Percentiles rank a stretch among this genome's conserved stretches.
phyloP scores from a whole-genome alignment of 2,113 vertebrate species.

The Scomber japonicus region DNA sequence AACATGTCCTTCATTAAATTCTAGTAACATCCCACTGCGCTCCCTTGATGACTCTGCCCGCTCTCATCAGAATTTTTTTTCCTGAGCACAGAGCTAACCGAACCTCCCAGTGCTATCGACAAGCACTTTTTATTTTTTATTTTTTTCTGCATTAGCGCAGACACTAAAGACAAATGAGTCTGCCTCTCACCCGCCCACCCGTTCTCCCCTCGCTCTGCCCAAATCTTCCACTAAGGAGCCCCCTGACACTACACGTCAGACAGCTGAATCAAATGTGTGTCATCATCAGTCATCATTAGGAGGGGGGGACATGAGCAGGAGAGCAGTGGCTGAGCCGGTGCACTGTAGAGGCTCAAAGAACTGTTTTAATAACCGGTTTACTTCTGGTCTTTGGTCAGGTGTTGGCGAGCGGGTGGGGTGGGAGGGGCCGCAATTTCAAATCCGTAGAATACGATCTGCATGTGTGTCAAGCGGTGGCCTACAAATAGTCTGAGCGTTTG shows the following conservation, averaged over 20 bases:
- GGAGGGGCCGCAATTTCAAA: not conserved
- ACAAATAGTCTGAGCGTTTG: not conserved
- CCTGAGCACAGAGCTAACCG: slow-evolving; percentile 40
- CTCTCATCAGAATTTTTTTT: slow-evolving; percentile 66
- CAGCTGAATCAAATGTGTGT: slow-evolving; percentile 69
- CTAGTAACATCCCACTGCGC: slow-evolving; percentile 68
- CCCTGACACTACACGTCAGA: slow-evolving; percentile 69
- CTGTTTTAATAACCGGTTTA: not conserved
- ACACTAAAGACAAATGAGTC: slow-evolving; percentile 70
- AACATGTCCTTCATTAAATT: slow-evolving; percentile 81
- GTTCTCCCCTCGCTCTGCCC: slow-evolving; percentile 59
- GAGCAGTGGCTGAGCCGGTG: slow-evolving; percentile 12
- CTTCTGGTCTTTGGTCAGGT: slow-evolving; percentile 12
- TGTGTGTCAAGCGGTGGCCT: not conserved
- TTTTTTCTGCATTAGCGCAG: slow-evolving; percentile 47
- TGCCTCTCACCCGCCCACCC: slow-evolving; percentile 46
- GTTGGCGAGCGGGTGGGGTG: too few species aligned
- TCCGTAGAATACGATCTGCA: not conserved
- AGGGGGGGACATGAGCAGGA: slow-evolving; percentile 46
- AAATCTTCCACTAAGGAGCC: slow-evolving; percentile 72
- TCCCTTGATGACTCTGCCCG: slow-evolving; percentile 64
- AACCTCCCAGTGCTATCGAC: slow-evolving; percentile 52
- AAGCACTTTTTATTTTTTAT: slow-evolving; percentile 18
- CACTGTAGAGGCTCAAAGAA: slow-evolving; percentile 12
- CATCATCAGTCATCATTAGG: slow-evolving; percentile 82